Base-by-base conservation (phyloP, 1,140 invertebrate genomes). In the Coelopa frigida region DNA sequence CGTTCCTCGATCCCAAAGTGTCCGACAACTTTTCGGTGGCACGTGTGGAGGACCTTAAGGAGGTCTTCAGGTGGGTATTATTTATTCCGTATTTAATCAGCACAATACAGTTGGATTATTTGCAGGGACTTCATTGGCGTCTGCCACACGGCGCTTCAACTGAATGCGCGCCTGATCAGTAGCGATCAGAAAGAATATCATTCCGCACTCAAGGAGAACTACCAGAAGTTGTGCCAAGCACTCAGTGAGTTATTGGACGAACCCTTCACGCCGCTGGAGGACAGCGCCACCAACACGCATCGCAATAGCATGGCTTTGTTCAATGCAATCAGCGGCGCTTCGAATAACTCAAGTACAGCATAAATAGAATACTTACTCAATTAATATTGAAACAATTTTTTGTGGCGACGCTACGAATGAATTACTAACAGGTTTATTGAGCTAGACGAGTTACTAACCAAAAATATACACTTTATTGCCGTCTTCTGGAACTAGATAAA, bases 171-270 rank as follows among this genome's bases (percentile, higher is more conserved):
- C 54, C 73, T 94, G 37, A 89, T 94, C 52, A 79, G 79, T 27
- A 78, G 80, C 5, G 89, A 94, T 70, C 90, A 94, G 63, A 77
- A 83, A 20, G 85, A 93, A 56, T 95, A 95, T 60, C 92, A 95
- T 61, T 84, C 89, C 58, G 85, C 84, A 1, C 70, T 94, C 6
- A 81, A 84, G 55, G 73, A 82, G 24, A 94, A 92, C 65, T 94
- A 89, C 72, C 82, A 85, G 54, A 90, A 93, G 55, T 74, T 94
- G 17, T 87, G 86, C 47, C 77, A 81, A 44, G 82, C 82, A 31
- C 73, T 94, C n/a, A 81, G 83, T 26, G 72, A 73, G 23, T 67
- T 88, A 43, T 75, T 87, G 23, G 82, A 82, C 3, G 84, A 87
- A 64, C 59, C 61, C 31, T 68, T 70, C 47, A 57, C 60, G 46